Base-by-base conservation (phyloP, 2,113 vertebrate species). In the Upupa epops region DNA sequence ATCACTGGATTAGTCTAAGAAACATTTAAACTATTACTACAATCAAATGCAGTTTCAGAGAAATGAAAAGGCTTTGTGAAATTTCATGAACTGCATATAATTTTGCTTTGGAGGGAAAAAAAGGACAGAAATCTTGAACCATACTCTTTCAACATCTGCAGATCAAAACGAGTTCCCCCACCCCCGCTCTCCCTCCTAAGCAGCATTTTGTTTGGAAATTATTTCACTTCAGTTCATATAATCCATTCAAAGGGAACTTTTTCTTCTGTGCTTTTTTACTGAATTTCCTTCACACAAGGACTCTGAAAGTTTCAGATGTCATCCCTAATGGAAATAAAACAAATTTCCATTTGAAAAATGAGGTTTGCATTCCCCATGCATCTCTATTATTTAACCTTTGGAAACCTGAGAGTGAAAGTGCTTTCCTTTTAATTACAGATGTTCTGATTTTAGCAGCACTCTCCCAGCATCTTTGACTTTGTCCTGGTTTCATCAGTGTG, bases 361-460 rank as follows among this genome's bases (percentile, higher is more conserved):
- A 92, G 88, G 90, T 93, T 94, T 93, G 56, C 83, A 93, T 86
- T 96, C 86, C 86, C 92, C 71, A 75, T 81, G 70, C 92, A 95
- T 91, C 73, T 86, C 45, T 91, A 46, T 91, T 95, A 94, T 73
- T 96, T 95, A 96, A 90, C 95, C 94, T 94, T 70, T 90, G 86
- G 77, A 96, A 96, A 92, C 89, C 86, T 90, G 17, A 83, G 90
- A 65, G 36, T 92, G 25, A 95, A 92, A 95, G 56, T 85, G 78
- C 64, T 88, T 94, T 96, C 63, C 55, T 93, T 94, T 96, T 93
- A 94, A 88, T 92, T 94, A 94, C 95, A 94, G 89, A 85, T 92
- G 80, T 88, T 94, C 92, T 86, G 71, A 54, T 94, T 96, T 96
- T 94, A 96, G 92, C 90, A 94, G 72, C 77, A 52, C 46, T 85